Evolutionary conservation across 2,113 vertebrate species (phyloP), one percentile per base, ranked within the genome.

Genomic region (Oncorhynchus kisutch): DNA sequence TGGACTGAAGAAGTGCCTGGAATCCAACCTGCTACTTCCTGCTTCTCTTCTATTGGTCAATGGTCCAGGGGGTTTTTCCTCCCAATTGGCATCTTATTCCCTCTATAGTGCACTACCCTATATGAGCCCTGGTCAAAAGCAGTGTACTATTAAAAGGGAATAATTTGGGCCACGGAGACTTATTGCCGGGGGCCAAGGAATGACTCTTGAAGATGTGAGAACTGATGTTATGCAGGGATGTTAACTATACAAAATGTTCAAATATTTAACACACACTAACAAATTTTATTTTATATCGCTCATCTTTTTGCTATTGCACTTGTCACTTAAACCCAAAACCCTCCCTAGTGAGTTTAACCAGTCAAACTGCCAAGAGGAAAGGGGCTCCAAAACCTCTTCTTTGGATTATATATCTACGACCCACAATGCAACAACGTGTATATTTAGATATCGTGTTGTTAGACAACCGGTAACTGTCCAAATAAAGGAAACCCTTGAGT

Each of bases 1-100:
- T 69, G 51, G 57, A 25, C 6, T 27, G 31, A 57, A 74, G 64
- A 79, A 76, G 77, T 74, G 77, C 77, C 77, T 79, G 77, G 77
- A 74, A 27, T 27, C 57, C 60, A 79, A 79, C 73, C n/a, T 49
- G 69, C 71, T 48, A 60, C 51, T 65, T 72, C 71, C 71, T 65
- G 60, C 51, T 54, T 54, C 16, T 54, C 51, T 54, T 54, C 51
- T 18, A 54, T 54, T 54, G 25, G 62, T 54, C 24, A 67, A 12
- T 67, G 62, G 49, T 78, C 71, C 25, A 20, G 70, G 34, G 20
- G 1, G n/a, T n/a, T n/a, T 14, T 14, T 54, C 14, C 1, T 54
- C 51, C 51, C 16, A 16, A 54, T 18, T 54, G 51, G 51, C 51
- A 54, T 3, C 16, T 2, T 45, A 45, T 45, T 45, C 39, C 39